Percentiles rank a stretch among this genome's conserved stretches.
Conservation (phyloP, 2,797 vertebrate species). For the Cynopterus sphinx region DNA sequence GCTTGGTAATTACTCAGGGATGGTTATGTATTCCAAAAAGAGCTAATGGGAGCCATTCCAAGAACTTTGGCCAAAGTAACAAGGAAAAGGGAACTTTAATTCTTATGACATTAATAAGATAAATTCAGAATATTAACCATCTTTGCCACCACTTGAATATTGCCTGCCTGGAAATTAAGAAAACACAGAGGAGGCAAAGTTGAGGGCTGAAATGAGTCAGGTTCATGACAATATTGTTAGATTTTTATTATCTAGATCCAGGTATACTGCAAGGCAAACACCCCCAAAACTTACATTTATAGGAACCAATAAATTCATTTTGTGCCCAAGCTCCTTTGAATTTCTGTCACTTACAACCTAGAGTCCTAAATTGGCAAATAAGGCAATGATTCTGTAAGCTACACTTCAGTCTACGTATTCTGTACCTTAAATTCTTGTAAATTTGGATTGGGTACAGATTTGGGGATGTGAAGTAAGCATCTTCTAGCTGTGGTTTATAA, state of each 20-base stretch:
- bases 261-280: background rate
- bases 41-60: background rate
- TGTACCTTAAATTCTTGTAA: background rate
- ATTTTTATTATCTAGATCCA: background rate
- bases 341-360: background rate
- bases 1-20: background rate
- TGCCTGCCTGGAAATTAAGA: background rate
- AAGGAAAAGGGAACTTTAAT: background rate
- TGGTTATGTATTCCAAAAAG: background rate
- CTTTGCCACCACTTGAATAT: background rate
- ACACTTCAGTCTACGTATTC: background rate
- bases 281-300: background rate
- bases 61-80: background rate
- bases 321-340: background rate
- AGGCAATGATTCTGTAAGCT: background rate
- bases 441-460: background rate
- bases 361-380: background rate
- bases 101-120: background rate
- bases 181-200: background rate
- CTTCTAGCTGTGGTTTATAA: slow-evolving; percentile 33
- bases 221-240: background rate
- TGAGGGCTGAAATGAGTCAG: background rate
- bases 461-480: background rate
- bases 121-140: background rate
- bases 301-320: background rate